Evolutionary conservation across 2,888 invertebrate genomes (phyloP).

Genomic region (Meghimatium bilineatum): DNA sequence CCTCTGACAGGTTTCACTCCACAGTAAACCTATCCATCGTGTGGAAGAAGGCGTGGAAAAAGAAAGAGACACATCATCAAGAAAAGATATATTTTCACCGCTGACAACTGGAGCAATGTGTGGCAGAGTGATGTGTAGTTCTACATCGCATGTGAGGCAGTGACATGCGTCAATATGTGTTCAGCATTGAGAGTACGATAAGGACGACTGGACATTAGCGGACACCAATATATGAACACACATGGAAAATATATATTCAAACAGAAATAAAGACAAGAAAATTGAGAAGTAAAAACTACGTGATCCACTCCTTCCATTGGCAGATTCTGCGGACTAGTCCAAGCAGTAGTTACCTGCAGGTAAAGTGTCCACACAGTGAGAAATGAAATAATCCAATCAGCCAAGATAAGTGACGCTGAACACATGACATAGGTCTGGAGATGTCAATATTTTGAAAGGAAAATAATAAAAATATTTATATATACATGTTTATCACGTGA

Average conservation of each 20-base stretch:
- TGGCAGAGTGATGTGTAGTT: no score
- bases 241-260: neutral
- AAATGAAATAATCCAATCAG: no score
- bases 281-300: neutral
- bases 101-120: no score
- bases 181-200: neutral
- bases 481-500: no score
- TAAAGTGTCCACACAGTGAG: no score
- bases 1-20: slow-evolving; percentile 85
- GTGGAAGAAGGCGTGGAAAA: slow-evolving; percentile 95
- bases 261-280: neutral
- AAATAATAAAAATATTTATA: no score
- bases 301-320: no score
- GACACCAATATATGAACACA: neutral
- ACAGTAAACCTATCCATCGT: slow-evolving; percentile 95
- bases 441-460: no score
- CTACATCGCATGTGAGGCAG: neutral
- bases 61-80: neutral
- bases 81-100: neutral
- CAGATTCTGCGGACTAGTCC: no score
- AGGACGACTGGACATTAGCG: neutral
- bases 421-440: no score
- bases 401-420: no score
- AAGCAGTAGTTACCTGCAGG: no score
- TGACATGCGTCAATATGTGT: neutral